Conservation (phyloP, 2,888 invertebrate genomes). For the Heliconius ethilla region DNA sequence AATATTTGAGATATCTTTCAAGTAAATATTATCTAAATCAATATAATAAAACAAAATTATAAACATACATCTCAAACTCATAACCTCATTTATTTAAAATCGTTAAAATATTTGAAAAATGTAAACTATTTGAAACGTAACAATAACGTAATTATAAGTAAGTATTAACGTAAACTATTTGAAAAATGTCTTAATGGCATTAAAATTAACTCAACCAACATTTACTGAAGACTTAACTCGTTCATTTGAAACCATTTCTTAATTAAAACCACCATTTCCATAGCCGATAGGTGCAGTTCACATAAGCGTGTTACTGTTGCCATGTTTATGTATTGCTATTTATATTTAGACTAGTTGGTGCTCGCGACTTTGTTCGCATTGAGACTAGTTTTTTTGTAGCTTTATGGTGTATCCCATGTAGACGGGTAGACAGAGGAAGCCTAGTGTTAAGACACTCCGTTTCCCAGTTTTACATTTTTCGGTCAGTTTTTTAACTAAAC, state of each 20-base stretch:
- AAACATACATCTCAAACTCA: no score
- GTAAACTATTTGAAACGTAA: no score
- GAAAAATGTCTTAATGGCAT: neutral
- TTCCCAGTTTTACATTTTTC: neutral
- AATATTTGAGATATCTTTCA: no score
- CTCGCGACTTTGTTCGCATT: neutral
- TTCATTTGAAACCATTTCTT: neutral
- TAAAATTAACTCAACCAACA: neutral
- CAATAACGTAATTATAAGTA: no score
- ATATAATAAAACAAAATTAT: no score
- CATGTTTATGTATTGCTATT: conserved; percentile 37
- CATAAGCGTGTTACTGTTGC: conserved; percentile 35
- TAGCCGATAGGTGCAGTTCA: conserved; percentile 30
- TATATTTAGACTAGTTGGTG: conserved; percentile 32
- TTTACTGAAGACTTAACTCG: neutral
- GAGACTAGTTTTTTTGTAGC: neutral
- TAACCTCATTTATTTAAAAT: no score
- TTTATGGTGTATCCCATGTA: neutral
- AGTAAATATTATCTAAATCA: no score
- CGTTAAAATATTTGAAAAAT: no score
- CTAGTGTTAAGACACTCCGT: neutral
- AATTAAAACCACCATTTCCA: conserved; percentile 6
- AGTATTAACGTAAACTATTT: no score
- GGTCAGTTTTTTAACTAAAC: no score
- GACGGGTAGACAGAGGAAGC: neutral